phyloP scores from a whole-genome alignment of 2,113 vertebrate species.

The Strigops habroptila region DNA sequence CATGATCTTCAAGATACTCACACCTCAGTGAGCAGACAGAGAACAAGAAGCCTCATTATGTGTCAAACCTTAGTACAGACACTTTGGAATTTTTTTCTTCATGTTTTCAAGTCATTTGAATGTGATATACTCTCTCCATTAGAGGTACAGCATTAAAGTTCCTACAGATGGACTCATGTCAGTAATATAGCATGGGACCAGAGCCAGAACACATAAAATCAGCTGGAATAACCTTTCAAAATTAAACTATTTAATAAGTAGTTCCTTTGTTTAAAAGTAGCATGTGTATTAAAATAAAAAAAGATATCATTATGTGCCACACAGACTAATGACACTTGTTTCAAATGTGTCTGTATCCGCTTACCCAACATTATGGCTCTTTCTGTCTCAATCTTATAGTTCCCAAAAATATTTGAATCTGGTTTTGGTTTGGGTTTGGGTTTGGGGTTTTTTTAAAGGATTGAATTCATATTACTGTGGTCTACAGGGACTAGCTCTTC shows the following conservation, averaged over 20 bases:
- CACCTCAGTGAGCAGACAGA: neutral
- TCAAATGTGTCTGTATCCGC: neutral
- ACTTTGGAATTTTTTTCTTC: neutral
- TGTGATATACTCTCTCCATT: neutral
- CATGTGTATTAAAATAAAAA: neutral
- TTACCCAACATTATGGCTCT: neutral
- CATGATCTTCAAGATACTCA: neutral
- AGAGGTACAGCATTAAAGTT: neutral
- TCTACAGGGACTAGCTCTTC: neutral
- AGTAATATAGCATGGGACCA: neutral
- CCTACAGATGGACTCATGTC: neutral
- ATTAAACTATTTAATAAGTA: neutral
- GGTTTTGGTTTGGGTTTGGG: accelerated
- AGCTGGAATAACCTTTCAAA: neutral
- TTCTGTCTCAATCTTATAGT: neutral
- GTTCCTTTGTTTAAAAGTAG: neutral
- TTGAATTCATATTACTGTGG: neutral
- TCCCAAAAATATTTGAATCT: neutral
- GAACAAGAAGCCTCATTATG: neutral
- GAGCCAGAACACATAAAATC: neutral
- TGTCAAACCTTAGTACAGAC: neutral
- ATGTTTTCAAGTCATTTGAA: neutral
- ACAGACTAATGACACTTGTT: neutral
- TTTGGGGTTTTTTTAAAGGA: neutral
- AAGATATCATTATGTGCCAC: neutral